These are phyloP conservation scores for Knipowitschia caucasica DNA, from an alignment of 2,797 vertebrate genomes.

Conservation along the genomic window DNA sequence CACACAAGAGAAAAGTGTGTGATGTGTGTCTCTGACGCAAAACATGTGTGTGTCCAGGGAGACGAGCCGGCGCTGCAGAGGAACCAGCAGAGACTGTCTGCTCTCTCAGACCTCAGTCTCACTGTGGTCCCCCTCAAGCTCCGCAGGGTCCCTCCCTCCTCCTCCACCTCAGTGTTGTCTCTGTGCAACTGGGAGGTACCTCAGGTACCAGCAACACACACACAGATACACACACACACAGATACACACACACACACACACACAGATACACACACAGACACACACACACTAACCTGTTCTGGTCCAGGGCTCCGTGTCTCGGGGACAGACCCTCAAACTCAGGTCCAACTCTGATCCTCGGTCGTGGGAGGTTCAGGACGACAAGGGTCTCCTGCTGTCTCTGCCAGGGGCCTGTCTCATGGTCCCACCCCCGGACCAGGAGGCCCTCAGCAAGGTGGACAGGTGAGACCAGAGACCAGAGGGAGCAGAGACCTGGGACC, in stretches of 20 bases:
- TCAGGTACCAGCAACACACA: constrained; percentile 59
- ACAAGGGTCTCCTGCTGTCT: constrained; percentile 60
- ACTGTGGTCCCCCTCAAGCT: constrained; percentile 80
- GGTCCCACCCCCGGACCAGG: constrained; percentile 82
- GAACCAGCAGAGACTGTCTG: constrained; percentile 77
- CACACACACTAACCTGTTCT: background rate
- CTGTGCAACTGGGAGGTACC: constrained; percentile 90
- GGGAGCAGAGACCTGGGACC: too few species aligned
- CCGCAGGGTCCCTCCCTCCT: constrained; percentile 64
- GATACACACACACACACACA: background rate
- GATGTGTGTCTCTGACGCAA: background rate
- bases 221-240: background rate
- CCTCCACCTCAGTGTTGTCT: constrained; percentile 66
- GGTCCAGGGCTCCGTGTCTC: constrained; percentile 76
- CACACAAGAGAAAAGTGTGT: background rate
- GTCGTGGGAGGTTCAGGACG: constrained; percentile 82
- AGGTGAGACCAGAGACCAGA: constrained; percentile 63
- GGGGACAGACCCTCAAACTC: constrained; percentile 77
- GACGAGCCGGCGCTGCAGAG: constrained; percentile 81
- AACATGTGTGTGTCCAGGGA: constrained; percentile 56
- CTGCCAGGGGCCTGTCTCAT: constrained; percentile 85
- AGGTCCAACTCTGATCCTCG: constrained; percentile 56
- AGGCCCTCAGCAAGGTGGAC: constrained; percentile 75
- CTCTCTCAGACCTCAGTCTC: constrained; percentile 76
- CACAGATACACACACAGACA: background rate